phyloP scores from a whole-genome alignment of 2,888 invertebrate species.

The Cerastis rubricosa region DNA sequence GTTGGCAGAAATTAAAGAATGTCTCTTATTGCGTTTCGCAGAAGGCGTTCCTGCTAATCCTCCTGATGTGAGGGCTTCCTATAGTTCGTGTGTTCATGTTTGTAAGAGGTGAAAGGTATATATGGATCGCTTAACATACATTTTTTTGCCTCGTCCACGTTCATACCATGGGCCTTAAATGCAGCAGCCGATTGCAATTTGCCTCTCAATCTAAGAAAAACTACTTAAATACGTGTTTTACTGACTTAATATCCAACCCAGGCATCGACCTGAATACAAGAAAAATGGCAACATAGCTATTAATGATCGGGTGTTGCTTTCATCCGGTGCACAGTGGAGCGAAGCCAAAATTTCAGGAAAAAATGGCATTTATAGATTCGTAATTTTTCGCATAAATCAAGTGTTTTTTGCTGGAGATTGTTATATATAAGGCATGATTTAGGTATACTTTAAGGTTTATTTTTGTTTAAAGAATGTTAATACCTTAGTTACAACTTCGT shows the following conservation, averaged over 20 bases:
- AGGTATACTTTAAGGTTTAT: background rate
- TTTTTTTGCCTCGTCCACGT: background rate
- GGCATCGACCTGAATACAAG: constrained; percentile 42
- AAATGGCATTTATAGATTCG: constrained; percentile 44
- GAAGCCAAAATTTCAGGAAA: constrained; percentile 61
- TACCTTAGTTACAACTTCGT: background rate
- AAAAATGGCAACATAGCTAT: constrained; percentile 54
- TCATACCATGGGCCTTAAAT: background rate
- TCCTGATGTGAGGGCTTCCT: background rate
- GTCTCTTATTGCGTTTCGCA: background rate
- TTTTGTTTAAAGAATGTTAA: background rate
- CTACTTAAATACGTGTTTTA: background rate
- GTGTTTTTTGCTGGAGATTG: constrained; percentile 24
- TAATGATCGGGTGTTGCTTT: constrained; percentile 58
- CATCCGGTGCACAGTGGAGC: constrained; percentile 64
- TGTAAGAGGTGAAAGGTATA: too few relatives aligned
- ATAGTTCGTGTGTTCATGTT: too few relatives aligned
- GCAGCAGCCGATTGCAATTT: background rate
- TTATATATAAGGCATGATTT: constrained; percentile 8
- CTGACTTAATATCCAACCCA: constrained; percentile 19
- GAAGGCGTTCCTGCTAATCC: too few relatives aligned
- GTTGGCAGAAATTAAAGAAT: background rate
- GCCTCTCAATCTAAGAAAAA: background rate
- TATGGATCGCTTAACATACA: background rate
- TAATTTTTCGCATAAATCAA: constrained; percentile 8